These are phyloP conservation scores for Melanerpes aurifrons DNA, from an alignment of 2,113 vertebrate species.

Conservation along the genomic window DNA sequence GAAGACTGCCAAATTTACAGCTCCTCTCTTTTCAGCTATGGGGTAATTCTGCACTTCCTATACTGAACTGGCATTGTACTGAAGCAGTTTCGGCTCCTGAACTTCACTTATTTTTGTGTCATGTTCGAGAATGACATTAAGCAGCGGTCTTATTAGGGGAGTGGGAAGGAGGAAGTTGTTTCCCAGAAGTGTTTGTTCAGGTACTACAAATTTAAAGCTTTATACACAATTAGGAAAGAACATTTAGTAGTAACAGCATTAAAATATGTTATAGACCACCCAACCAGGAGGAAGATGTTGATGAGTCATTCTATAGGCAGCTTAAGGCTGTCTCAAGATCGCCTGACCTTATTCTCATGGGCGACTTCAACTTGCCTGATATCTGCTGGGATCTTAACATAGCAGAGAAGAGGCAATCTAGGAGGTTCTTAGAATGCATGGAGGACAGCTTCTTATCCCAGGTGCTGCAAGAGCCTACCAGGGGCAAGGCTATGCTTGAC, in stretches of 20 bases:
- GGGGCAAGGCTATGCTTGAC: too few species aligned
- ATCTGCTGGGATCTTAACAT: too few species aligned
- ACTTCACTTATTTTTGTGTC: background rate
- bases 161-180: background rate
- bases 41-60: constrained; percentile 42
- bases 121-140: background rate
- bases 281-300: too few species aligned
- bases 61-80: background rate
- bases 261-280: too few species aligned
- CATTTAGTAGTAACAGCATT: background rate
- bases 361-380: too few species aligned
- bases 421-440: too few species aligned
- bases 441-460: too few species aligned
- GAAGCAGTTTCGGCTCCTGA: background rate
- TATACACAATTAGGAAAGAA: background rate
- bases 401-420: too few species aligned
- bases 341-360: too few species aligned
- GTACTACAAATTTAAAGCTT: background rate
- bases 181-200: background rate
- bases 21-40: background rate
- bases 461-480: too few species aligned
- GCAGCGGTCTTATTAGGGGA: background rate
- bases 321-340: too few species aligned
- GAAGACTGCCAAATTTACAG: background rate
- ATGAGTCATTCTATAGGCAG: too few species aligned